Base-by-base conservation (phyloP, 2,113 vertebrate genomes). In the Rhinichthys klamathensis region DNA sequence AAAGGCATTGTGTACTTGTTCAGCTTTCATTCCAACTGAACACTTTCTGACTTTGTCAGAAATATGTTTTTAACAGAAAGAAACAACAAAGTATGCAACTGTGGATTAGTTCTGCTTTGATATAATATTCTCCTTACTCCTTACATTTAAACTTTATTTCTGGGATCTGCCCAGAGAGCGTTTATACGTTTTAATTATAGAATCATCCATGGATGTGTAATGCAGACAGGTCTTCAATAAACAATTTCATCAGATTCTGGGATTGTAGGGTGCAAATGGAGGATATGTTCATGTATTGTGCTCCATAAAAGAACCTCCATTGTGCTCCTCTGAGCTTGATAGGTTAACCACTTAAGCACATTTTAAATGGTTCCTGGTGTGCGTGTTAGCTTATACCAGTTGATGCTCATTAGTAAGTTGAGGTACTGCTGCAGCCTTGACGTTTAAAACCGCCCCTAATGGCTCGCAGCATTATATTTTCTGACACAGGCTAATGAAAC, bases 401-500 rank as follows among this genome's bases (percentile, higher is more conserved):
- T 78, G 84, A 85, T 44, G 54, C 74, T 83, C 41, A 83, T 67
- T 84, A 65, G 16, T 78, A 27, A 30, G 85, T 85, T 85, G 85
- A 89, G 61, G 60, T 72, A 74, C 75, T 76, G n/a, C 74, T 35
- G 38, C 67, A 60, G 54, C 70, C 54, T 41, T n/a, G 61, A 58
- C 3, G 27, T 67, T 81, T 32, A 69, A 67, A 32, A 30, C 46
- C 10, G 35, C 69, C 63, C 61, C 9, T 77, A 46, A 85, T 49
- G 88, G 41, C 80, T 82, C 79, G 30, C 23, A 70, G 86, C 56
- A 80, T 69, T 72, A 85, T 79, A 74, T 74, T n/a, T n/a, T 30
- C 67, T 83, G 70, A 82, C 76, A 85, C 60, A 85, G 61, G 63
- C 72, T 87, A 86, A 83, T 90, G 87, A 90, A 88, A 86, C 67